Evolutionary conservation across 1,140 invertebrate species (phyloP).

Genomic region (Philotrypesis tridentata): DNA sequence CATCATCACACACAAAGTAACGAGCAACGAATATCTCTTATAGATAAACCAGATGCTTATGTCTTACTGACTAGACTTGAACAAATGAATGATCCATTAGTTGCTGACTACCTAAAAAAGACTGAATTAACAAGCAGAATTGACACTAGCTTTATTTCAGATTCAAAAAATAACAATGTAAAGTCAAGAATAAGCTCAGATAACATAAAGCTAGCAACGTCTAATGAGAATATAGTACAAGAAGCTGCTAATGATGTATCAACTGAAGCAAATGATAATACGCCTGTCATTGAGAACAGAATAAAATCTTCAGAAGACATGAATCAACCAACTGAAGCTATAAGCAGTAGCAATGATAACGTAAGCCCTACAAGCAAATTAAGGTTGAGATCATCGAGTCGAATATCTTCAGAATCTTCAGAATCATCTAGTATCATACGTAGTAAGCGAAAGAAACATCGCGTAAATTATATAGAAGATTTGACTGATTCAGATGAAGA

Average conservation of each 20-base stretch:
- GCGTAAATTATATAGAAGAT: constrained; percentile 31
- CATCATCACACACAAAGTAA: not conserved
- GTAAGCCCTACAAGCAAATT: not conserved
- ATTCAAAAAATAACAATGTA: not conserved
- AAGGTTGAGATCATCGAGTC: constrained; percentile 6
- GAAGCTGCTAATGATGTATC: constrained; percentile 15
- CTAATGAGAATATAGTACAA: not conserved
- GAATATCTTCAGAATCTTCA: constrained; percentile 13
- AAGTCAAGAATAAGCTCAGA: not conserved
- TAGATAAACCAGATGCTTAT: not conserved
- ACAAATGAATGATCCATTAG: constrained; percentile 18
- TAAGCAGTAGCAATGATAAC: not conserved
- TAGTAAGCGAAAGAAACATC: constrained; percentile 20
- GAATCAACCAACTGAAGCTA: not conserved
- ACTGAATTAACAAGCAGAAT: not conserved
- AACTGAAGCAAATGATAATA: not conserved
- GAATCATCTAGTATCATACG: not conserved
- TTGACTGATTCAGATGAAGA: constrained; percentile 29
- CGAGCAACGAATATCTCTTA: not conserved
- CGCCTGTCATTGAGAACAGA: not conserved
- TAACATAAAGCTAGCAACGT: not conserved
- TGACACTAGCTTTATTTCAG: not conserved
- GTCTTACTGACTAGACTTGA: constrained; percentile 38
- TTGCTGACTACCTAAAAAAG: not conserved
- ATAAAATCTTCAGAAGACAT: not conserved